Base-by-base conservation (phyloP, 2,797 vertebrate species). In the Labeo calbasu region DNA sequence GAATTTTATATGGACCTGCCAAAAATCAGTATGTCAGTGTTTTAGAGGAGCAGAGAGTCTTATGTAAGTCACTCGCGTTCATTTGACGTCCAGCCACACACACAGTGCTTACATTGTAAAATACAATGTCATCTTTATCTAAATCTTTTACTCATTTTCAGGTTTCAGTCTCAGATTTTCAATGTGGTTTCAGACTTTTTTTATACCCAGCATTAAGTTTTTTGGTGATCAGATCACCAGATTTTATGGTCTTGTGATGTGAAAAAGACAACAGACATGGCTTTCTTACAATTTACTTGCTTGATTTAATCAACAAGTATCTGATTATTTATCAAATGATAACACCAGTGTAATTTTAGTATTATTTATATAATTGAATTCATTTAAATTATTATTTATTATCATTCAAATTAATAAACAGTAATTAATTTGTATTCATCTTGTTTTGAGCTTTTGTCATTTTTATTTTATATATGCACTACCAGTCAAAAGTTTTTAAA, bases 1-100 rank as follows among this genome's bases (percentile, higher is more conserved):
- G 70, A 77, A 63, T 79, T 83, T 83, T 86, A 51, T 57, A 76
- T 63, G 25, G 78, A 84, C 73, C 59, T 50, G 77, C 48, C 73
- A 84, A 65, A 81, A 50, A 78, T 66, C 21, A 28, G 77, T 86
- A 81, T 28, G 55, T 83, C 71, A 80, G 51, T 78, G 57, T 63
- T 65, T 48, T 43, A 82, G 43, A 61, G 15, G 63, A 68, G 14
- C 81, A 73, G 71, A 65, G 43, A 23, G 46, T 57, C 66, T 71
- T 81, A 70, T 50, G 43, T 61, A 81, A 72, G 80, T 63, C 79
- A 50, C 59, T 48, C 8, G 43, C 40, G 12, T 61, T 72, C 40
- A 17, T 25, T 63, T 63, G 48, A n/a, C 7, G 25, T 65, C 40
- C 79, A 70, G 36, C 8, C 69, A 72, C 69, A 75, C 59, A 63